These are phyloP conservation scores for Cyrtodaria siliqua DNA, from an alignment of 2,888 invertebrate species.

Conservation along the genomic window DNA sequence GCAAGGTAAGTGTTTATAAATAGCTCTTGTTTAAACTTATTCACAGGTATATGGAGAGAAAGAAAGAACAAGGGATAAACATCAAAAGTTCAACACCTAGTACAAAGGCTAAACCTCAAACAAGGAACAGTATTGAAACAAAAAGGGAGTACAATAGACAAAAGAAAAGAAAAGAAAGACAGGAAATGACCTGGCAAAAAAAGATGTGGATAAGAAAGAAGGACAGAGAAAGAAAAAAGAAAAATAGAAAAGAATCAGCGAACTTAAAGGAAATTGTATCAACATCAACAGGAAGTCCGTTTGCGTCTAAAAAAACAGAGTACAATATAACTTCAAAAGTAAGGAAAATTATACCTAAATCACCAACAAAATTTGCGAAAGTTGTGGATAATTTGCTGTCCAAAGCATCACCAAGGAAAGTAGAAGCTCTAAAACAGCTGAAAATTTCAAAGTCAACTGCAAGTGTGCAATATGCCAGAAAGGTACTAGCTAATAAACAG, in stretches of 20 bases:
- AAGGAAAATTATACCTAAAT: slow-evolving; percentile 34
- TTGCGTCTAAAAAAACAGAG: slow-evolving; percentile 39
- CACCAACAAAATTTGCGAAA: slow-evolving; percentile 48
- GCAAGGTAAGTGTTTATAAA: slow-evolving; percentile 24
- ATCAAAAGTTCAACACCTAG: slow-evolving; percentile 40
- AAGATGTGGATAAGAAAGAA: slow-evolving; percentile 48
- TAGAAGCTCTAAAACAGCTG: slow-evolving; percentile 31
- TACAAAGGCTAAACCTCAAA: slow-evolving; percentile 39
- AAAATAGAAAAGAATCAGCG: slow-evolving; percentile 31
- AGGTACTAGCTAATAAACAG: slow-evolving; percentile 28
- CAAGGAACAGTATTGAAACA: slow-evolving; percentile 30
- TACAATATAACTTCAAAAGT: slow-evolving; percentile 46
- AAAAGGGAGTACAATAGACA: slow-evolving; percentile 37
- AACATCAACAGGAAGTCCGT: slow-evolving; percentile 31
- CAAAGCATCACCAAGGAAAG: slow-evolving; percentile 49
- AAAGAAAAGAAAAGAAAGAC: slow-evolving; percentile 43
- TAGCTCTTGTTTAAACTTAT: slow-evolving; percentile 36
- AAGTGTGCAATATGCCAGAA: slow-evolving; percentile 33
- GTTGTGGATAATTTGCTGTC: slow-evolving; percentile 28
- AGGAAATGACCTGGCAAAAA: slow-evolving; percentile 42
- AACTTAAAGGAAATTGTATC: slow-evolving; percentile 21
- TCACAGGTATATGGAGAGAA: slow-evolving; percentile 47
- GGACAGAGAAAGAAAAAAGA: slow-evolving; percentile 42
- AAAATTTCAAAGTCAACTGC: slow-evolving; percentile 31
- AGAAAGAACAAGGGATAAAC: slow-evolving; percentile 40